These are phyloP conservation scores for Alethe castanea DNA, from an alignment of 2,113 vertebrate genomes.

Conservation along the genomic window DNA sequence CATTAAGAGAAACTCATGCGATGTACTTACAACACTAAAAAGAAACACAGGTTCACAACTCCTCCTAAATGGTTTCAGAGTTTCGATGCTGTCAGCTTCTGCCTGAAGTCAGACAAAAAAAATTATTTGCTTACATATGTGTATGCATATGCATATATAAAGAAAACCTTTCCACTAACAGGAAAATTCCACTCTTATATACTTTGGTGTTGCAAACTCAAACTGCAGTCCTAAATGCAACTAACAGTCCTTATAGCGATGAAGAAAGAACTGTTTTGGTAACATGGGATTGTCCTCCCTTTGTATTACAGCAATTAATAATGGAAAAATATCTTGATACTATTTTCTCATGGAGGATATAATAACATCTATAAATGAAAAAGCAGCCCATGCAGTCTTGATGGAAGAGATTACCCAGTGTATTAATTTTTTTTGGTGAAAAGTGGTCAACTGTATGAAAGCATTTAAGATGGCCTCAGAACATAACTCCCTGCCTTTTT, in stretches of 20 bases:
- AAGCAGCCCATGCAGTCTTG: background rate
- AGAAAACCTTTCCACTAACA: background rate
- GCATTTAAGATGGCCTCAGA: background rate
- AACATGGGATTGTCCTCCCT: background rate
- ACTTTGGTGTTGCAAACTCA: background rate
- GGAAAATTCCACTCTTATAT: background rate
- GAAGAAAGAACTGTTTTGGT: background rate
- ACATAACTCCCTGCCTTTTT: background rate
- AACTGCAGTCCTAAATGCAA: background rate
- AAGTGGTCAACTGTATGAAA: background rate
- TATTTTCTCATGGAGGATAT: background rate
- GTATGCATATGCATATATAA: background rate
- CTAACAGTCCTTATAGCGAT: background rate
- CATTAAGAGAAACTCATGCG: background rate
- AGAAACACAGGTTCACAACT: slow-evolving; percentile 78
- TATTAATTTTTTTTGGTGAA: background rate
- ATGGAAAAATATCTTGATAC: background rate
- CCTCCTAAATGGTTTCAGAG: slow-evolving; percentile 64
- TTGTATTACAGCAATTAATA: background rate
- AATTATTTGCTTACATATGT: background rate
- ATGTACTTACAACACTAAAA: slow-evolving; percentile 73
- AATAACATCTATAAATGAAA: background rate
- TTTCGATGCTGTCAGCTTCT: slow-evolving; percentile 61
- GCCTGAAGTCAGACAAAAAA: slow-evolving; percentile 59
- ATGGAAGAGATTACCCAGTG: background rate